These are phyloP conservation scores for Tichodroma muraria DNA, from an alignment of 2,113 vertebrate genomes.

Conservation along the genomic window DNA sequence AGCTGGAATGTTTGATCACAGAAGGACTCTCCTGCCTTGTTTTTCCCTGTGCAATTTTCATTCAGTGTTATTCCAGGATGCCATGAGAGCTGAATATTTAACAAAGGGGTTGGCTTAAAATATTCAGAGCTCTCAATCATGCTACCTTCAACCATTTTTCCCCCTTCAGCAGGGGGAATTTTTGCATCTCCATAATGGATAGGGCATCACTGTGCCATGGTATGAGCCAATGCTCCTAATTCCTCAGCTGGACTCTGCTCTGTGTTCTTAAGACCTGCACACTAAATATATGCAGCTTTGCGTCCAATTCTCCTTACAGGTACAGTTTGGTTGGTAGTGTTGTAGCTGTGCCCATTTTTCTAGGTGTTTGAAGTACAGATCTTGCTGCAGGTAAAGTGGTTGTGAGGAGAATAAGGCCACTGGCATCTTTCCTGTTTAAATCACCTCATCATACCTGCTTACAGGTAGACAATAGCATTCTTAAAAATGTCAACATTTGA, in stretches of 20 bases:
- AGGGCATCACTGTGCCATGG: fast-evolving
- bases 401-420: background rate
- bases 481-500: background rate
- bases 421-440: background rate
- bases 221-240: fast-evolving
- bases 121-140: background rate
- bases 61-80: background rate
- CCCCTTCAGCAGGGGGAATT: background rate
- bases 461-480: background rate
- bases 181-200: background rate
- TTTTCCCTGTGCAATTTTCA: background rate
- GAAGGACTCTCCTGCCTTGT: background rate
- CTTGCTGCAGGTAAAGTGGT: background rate
- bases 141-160: background rate
- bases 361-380: background rate
- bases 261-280: background rate
- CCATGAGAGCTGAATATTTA: background rate
- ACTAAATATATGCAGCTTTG: background rate
- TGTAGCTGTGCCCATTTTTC: background rate
- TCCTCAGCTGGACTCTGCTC: background rate
- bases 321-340: background rate
- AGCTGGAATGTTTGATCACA: background rate
- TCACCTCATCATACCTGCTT: background rate
- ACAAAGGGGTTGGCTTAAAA: background rate
- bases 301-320: background rate